phyloP scores from a whole-genome alignment of 2,888 invertebrate genomes.

The Chromoteleia sp. region DNA sequence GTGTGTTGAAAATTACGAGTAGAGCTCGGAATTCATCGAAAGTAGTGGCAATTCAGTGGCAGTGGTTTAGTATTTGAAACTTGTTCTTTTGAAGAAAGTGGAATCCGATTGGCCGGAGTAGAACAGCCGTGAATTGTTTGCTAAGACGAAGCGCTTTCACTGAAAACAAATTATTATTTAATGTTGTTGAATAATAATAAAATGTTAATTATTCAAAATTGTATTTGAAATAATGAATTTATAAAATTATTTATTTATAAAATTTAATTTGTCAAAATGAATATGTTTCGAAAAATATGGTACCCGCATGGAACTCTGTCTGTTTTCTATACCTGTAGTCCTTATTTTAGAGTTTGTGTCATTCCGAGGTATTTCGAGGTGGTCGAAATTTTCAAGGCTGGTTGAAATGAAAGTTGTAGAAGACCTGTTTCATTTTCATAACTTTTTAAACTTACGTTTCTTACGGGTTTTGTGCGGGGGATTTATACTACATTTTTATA shows the following conservation, averaged over 20 bases:
- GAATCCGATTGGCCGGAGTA: conserved; percentile 43
- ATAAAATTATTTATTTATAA: no score
- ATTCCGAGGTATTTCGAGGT: conserved; percentile 47
- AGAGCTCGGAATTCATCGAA: conserved; percentile 41
- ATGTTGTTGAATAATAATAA: not conserved
- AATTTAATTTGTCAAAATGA: no score
- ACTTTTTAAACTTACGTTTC: conserved; percentile 7
- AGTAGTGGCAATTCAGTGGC: conserved; percentile 28
- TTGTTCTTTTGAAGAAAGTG: conserved; percentile 50
- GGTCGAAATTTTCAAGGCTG: conserved; percentile 49
- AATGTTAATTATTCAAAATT: no score
- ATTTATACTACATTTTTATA: no score
- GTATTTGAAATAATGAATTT: no score
- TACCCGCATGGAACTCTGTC: not conserved
- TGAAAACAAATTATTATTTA: not conserved
- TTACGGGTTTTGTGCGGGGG: no score
- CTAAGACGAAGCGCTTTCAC: not conserved
- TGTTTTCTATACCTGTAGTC: conserved; percentile 14
- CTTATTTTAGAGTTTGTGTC: conserved; percentile 45
- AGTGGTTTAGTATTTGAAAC: conserved; percentile 20
- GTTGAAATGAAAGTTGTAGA: conserved; percentile 51
- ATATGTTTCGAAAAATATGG: no score
- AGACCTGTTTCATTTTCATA: conserved; percentile 50
- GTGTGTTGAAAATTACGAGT: conserved; percentile 16
- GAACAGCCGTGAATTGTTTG: conserved; percentile 27